Base-by-base conservation (phyloP, 2,888 invertebrate species). In the Cryptophagus acutangulus region DNA sequence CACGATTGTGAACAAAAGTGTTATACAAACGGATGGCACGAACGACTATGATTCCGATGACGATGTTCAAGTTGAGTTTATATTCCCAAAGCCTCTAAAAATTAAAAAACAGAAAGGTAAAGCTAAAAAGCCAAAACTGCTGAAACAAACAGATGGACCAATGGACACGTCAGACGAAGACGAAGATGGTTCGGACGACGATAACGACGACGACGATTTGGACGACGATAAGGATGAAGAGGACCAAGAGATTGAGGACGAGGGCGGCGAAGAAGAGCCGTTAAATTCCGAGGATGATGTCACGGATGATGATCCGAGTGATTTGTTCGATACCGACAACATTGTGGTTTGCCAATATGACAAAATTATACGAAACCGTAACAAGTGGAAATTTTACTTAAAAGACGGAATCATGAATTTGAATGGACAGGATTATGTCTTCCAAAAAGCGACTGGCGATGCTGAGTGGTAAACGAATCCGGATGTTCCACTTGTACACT, bases 361-460 rank as follows among this genome's bases (percentile, higher is more conserved):
- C 73, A 99, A 99, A 89, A 37, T 29, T 25, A 16, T 17, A 26
- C 82, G 97, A 67, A 95, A 91, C 69, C 84, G 97, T 62, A 96
- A 95, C 71, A 94, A 94, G 71, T 99, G 99, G 99, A 99, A 97
- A 75, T 97, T 99, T 71, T 91, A 94, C 70, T 76, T 99, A 50
- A 99, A 99, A 74, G 99, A 99, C 74, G 99, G 99, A 43, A 96
- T 99, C 50, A 99, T 99, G 99, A 97, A 95, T 76, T 81, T 99
- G 63, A 86, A 86, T 54, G 96, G 97, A 31, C 92, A 91, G 72
- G 99, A 99, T 75, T 97, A 86, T 75, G 93, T 97, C 62, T 99
- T 99, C 75, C 96, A 96, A 74, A 95, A 93, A 75, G 95, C 96
- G 9, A 91, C 87, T 62, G 99, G 99, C 54, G 99, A 99, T 76